phyloP scores from a whole-genome alignment of 1,140 invertebrate species.

The Phthorimaea operculella region DNA sequence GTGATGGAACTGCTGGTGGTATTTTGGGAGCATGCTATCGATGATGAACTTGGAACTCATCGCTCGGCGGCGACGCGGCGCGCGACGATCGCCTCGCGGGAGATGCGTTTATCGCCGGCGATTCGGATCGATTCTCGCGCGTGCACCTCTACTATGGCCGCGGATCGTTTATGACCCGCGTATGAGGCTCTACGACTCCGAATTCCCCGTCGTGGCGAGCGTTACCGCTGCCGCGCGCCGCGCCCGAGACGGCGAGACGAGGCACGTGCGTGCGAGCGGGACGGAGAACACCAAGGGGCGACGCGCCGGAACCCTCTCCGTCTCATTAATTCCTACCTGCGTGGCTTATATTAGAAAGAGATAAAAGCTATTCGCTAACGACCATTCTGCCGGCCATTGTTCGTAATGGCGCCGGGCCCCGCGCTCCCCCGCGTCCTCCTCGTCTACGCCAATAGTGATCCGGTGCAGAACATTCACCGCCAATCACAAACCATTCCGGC shows the following conservation, averaged over 20 bases:
- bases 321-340: constrained; percentile 66
- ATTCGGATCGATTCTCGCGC: constrained; percentile 65
- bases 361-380: constrained; percentile 66
- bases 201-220: constrained; percentile 63
- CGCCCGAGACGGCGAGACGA: constrained; percentile 47
- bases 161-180: constrained; percentile 67
- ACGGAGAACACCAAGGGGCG: constrained; percentile 27
- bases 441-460: constrained; percentile 64
- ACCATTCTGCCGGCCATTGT: constrained; percentile 59
- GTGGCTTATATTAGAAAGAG: constrained; percentile 63
- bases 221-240: constrained; percentile 61
- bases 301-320: constrained; percentile 50
- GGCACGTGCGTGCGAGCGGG: constrained; percentile 44
- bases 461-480: constrained; percentile 64
- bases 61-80: constrained; percentile 70
- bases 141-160: constrained; percentile 67
- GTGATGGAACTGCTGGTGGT: constrained; percentile 73
- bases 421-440: constrained; percentile 47
- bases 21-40: constrained; percentile 97
- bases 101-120: constrained; percentile 64
- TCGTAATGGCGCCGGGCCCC: constrained; percentile 59
- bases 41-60: constrained; percentile 97
- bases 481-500: constrained; percentile 67
- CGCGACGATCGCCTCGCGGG: constrained; percentile 64
- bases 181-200: constrained; percentile 67